phyloP scores from a whole-genome alignment of 2,888 invertebrate species.

The Blomia tropicalis region DNA sequence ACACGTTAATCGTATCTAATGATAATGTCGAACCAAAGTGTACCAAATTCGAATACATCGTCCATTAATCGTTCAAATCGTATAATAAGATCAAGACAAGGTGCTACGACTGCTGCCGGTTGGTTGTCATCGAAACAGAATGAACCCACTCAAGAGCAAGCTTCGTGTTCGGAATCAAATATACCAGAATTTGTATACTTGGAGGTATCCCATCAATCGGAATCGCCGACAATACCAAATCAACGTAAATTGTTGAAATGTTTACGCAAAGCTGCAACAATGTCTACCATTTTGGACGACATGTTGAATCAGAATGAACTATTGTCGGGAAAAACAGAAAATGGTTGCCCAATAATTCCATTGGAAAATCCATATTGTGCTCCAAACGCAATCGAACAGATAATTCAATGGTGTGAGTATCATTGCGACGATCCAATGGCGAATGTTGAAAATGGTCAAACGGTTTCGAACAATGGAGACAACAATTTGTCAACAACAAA shows the following conservation, averaged over 20 bases:
- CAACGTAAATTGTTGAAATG: neutral
- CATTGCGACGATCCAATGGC: constrained; percentile 5
- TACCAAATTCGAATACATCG: no score
- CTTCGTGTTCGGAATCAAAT: neutral
- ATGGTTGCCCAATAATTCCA: neutral
- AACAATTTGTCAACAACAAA: no score
- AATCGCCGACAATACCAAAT: neutral
- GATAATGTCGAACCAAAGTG: no score
- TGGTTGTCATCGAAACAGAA: neutral
- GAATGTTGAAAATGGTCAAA: neutral
- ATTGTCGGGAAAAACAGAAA: neutral
- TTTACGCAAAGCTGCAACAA: constrained; percentile 2
- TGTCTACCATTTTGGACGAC: neutral
- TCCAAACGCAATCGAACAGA: neutral
- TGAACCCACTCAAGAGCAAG: neutral
- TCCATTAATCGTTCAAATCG: neutral
- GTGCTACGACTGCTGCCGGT: neutral
- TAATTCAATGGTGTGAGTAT: constrained; percentile 3
- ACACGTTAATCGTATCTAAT: no score
- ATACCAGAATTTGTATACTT: neutral
- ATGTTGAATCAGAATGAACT: neutral
- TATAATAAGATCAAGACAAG: neutral
- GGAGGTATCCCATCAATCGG: neutral
- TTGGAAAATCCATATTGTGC: neutral
- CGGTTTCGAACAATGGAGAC: neutral